Base-by-base conservation (phyloP, 1,140 invertebrate genomes). In the Cyclina sinensis region DNA sequence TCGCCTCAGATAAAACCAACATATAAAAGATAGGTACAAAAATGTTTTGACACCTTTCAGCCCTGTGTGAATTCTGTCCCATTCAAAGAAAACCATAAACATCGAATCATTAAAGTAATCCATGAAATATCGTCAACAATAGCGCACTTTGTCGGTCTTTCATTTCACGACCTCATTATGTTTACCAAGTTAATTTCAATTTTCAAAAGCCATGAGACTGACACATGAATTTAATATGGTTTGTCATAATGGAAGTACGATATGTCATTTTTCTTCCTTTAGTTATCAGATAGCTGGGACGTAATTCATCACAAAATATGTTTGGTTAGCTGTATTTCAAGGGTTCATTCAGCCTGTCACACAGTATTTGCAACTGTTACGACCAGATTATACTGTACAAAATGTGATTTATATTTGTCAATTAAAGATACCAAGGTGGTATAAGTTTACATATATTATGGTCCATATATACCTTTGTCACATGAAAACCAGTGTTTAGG, bases 221-320 rank as follows among this genome's bases (percentile, higher is more conserved):
- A 81, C 79, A 81, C 79, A 43, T 81, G 54, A 81, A 81, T 81
- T 81, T 81, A 62, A 81, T 62, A 62, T 37, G 7, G 48, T 12
- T 81, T 39, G 62, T 62, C 59, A 62, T 81, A 81, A 81, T 35
- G 30, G 79, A 81, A 35, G 39, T 65, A 62, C 51, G 54, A 81
- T 57, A 62, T 81, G 79, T 57, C 79, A 81, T 81, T 62, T 81
- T 65, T 43, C 79, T 62, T 81, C n/a, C 14, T 24, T 43, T 65
- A 27, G 18, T 65, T 43, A 43, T 81, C 51, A 57, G 59, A 65
- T 62, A 62, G 54, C 24, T 24, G 30, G 21, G 24, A 35, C 16
- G 54, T 62, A 65, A 81, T 81, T 81, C 54, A 62, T 81, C 51
- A 57, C 32, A 39, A 57, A n/a, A 39, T 21, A 24, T 81, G 54